Evolutionary conservation across 2,888 invertebrate genomes (phyloP), one percentile per base, ranked within the genome.

Genomic region (Campopleginae sp.): DNA sequence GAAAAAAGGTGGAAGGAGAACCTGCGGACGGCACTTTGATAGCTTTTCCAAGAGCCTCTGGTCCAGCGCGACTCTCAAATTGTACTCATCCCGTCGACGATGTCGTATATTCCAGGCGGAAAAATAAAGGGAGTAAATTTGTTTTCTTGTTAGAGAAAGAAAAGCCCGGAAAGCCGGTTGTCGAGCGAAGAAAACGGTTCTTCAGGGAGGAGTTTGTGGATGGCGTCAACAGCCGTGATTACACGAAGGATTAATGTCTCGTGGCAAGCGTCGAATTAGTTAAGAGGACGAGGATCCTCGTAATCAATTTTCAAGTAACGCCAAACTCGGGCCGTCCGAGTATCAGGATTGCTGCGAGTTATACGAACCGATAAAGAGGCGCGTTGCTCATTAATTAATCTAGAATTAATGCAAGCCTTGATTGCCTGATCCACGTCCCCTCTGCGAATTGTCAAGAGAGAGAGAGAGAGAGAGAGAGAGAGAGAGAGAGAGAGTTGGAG

Each of bases 21-120:
- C 89, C 89, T 87, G n/a, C n/a, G 90, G 89, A 92, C 90, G 91
- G 89, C 88, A 92, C 89, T 92, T 92, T 92, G 92, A 93, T 93
- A 91, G 88, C 89, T 91, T 90, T 89, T 84, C 88, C 88, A 87
- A 89, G 81, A 78, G 82, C 76, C 75, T 75, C 75, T 23, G 79
- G 44, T 19, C 38, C 31, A 87, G 80, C 84, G 77, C 71, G 79
- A 79, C 77, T 82, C 75, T 44, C 7, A 80, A 80, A 80, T 65
- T 80, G 48, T 63, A 10, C 72, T 80, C 77, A 66, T 46, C 63
- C 79, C 85, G 78, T 23, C 31, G 31, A 61, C 27, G 76, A 68
- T 80, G 76, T 72, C 46, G 48, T 48, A 76, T 68, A 33, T 80
- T 72, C 44, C 46, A 5, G 5, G 2, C 14, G 31, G 33, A 33